Evolutionary conservation across 2,888 invertebrate genomes (phyloP).

Genomic region (Callinectes sapidus): DNA sequence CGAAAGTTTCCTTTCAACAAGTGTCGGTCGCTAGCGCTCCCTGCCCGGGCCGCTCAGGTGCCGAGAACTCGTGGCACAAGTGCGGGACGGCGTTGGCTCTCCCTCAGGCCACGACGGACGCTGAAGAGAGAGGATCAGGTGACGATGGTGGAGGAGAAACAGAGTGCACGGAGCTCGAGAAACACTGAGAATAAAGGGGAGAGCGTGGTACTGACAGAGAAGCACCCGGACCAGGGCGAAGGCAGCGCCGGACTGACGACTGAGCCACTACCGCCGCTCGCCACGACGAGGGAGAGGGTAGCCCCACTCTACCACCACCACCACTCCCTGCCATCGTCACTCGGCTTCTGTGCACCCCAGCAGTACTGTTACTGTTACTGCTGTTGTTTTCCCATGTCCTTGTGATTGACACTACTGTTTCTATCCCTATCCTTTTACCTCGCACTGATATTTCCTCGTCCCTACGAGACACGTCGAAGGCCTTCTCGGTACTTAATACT

Average conservation of each 20-base stretch:
- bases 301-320: background rate
- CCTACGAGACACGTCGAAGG: too few relatives aligned
- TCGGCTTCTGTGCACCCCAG: background rate
- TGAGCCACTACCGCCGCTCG: background rate
- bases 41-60: slow-evolving; percentile 21
- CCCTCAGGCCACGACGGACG: background rate
- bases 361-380: background rate
- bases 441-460: background rate
- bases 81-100: background rate
- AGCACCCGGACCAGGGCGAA: slow-evolving; percentile 21
- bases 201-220: background rate
- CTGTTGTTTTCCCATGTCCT: background rate
- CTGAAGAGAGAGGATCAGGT: background rate
- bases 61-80: background rate
- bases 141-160: background rate
- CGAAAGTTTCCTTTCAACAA: slow-evolving; percentile 21
- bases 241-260: slow-evolving; percentile 25
- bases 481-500: background rate
- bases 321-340: background rate
- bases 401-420: background rate
- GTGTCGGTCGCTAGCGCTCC: slow-evolving; percentile 13
- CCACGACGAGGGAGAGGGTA: background rate
- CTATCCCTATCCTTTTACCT: background rate
- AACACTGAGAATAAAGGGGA: background rate
- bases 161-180: background rate